Percentiles rank a stretch among this genome's conserved stretches.
Evolutionary conservation across 2,888 invertebrate species (phyloP).

Genomic region (Ligdia adustata): DNA sequence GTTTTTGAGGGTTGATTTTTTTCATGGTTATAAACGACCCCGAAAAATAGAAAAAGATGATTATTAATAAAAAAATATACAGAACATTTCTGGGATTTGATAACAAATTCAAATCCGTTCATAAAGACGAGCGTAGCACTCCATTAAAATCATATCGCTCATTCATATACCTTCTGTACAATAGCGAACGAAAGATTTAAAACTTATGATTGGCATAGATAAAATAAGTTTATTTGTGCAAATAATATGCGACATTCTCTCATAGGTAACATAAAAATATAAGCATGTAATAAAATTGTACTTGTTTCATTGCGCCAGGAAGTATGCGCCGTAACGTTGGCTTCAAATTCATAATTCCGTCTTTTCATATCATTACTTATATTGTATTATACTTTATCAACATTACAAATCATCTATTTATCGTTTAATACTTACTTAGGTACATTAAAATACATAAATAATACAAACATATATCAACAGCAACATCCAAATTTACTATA

Average conservation of each 20-base stretch:
- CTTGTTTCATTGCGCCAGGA: constrained; percentile 40
- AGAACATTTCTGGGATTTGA: no score
- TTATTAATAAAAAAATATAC: no score
- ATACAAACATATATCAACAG: constrained; percentile 54
- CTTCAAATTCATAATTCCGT: constrained; percentile 53
- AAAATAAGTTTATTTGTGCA: constrained; percentile 27
- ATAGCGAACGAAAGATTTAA: no score
- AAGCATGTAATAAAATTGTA: constrained; percentile 43
- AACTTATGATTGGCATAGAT: not conserved
- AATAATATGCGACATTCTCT: constrained; percentile 8
- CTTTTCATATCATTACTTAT: constrained; percentile 48
- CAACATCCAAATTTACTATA: constrained; percentile 45
- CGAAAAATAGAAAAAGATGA: no score
- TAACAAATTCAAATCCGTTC: no score
- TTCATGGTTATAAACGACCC: no score
- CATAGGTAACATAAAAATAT: constrained; percentile 3
- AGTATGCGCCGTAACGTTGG: no score
- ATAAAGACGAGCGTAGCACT: no score
- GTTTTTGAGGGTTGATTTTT: no score
- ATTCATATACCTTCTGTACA: no score
- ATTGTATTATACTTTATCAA: constrained; percentile 31
- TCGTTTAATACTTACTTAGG: constrained; percentile 61
- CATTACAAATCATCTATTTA: constrained; percentile 48
- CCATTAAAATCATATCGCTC: no score
- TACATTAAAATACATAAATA: constrained; percentile 61